phyloP scores from a whole-genome alignment of 2,113 vertebrate species.

The Clinocottus analis region DNA sequence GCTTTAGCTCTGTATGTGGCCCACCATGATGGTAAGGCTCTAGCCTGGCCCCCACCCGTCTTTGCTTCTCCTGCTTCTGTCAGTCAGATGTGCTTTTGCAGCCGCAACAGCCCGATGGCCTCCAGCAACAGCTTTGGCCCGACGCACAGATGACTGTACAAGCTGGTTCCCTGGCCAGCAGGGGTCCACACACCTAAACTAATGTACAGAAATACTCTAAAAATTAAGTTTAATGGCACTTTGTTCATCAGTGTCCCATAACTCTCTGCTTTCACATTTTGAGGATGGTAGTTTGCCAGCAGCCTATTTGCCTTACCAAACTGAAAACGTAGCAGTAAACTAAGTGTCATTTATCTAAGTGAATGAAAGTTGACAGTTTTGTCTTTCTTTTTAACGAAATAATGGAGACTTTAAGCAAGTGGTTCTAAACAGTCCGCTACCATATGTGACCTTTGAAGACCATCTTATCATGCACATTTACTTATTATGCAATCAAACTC shows the following conservation, averaged over 20 bases:
- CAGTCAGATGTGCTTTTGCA: conserved; percentile 68
- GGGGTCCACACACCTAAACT: conserved; percentile 54
- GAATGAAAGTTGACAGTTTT: not conserved
- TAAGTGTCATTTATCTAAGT: not conserved
- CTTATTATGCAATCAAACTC: not conserved
- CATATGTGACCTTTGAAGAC: not conserved
- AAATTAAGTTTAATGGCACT: not conserved
- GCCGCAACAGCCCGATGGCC: conserved; percentile 19
- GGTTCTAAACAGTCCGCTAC: not conserved
- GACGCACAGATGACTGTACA: conserved; percentile 13
- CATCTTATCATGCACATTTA: not conserved
- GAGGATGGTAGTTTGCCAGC: not conserved
- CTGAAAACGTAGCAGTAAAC: conserved; percentile 8
- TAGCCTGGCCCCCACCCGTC: conserved; percentile 43
- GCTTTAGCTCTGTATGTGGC: conserved; percentile 85
- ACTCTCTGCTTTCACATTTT: not conserved
- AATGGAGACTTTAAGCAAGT: not conserved
- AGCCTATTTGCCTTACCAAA: conserved; percentile 10
- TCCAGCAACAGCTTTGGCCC: conserved; percentile 40
- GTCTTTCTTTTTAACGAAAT: not conserved
- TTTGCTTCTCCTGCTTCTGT: conserved; percentile 74
- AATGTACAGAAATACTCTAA: not conserved
- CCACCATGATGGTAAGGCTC: conserved; percentile 84
- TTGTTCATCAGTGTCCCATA: not conserved
- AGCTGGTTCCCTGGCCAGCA: conserved; percentile 50